Percentiles rank a stretch among this genome's conserved stretches.
phyloP scores from a whole-genome alignment of 2,888 invertebrate species.

The Hoplodrina ambigua region DNA sequence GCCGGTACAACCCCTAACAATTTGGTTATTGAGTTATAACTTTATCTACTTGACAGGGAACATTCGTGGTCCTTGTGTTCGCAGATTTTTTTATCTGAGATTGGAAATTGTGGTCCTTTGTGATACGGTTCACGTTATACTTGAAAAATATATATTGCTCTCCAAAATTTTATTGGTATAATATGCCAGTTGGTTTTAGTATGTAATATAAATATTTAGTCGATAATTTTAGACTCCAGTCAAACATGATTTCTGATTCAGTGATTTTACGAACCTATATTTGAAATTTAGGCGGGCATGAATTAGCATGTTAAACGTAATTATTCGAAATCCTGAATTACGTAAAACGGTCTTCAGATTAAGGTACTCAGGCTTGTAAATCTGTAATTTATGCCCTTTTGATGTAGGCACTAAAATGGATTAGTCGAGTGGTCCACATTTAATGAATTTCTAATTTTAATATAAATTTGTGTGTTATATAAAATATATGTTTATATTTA shows the following conservation, averaged over 20 bases:
- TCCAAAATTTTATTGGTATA: background rate
- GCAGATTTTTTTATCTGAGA: conserved; percentile 3
- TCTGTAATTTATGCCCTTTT: conserved; percentile 12
- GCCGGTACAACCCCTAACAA: conserved; percentile 42
- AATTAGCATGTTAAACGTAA: conserved; percentile 40
- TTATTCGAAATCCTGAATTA: conserved; percentile 26
- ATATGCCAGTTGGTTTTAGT: background rate
- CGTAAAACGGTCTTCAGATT: conserved; percentile 28
- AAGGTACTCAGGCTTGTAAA: conserved; percentile 10
- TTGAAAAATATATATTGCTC: background rate
- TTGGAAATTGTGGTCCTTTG: conserved; percentile 9
- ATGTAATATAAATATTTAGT: background rate
- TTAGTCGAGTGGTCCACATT: background rate
- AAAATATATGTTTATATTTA: too few species aligned
- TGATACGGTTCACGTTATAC: background rate
- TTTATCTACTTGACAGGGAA: conserved; percentile 26
- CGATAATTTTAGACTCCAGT: background rate
- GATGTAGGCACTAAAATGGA: background rate
- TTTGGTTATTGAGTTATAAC: conserved; percentile 53
- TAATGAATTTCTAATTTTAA: background rate
- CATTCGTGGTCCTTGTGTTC: conserved; percentile 24
- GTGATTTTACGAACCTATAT: conserved; percentile 7
- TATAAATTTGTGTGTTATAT: background rate
- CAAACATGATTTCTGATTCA: conserved; percentile 22
- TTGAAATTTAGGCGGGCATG: conserved; percentile 7